Evolutionary conservation across 2,797 vertebrate species (phyloP).

Genomic region (Hephaestus fuliginosus): DNA sequence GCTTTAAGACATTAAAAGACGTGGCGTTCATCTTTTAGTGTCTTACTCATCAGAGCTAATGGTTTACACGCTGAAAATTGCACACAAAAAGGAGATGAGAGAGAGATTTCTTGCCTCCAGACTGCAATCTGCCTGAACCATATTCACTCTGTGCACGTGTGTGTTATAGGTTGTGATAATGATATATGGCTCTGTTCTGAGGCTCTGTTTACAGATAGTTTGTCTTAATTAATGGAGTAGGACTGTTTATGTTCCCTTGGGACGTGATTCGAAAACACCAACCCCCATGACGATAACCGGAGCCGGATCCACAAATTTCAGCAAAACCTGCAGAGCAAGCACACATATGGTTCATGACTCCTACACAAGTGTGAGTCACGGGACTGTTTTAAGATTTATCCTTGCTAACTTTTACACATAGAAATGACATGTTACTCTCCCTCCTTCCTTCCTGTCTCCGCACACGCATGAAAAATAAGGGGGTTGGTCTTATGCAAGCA

Average conservation of each 20-base stretch:
- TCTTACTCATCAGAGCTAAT: constrained; percentile 2
- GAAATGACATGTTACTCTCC: background rate
- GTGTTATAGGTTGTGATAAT: constrained; percentile 11
- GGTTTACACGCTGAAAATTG: constrained; percentile 5
- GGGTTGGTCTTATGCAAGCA: background rate
- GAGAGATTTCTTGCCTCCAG: background rate
- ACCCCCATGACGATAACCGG: constrained; percentile 8
- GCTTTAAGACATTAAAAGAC: constrained; percentile 21
- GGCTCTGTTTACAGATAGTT: constrained; percentile 25
- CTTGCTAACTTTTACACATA: background rate
- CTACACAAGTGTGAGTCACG: constrained; percentile 23
- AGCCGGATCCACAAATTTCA: background rate
- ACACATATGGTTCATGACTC: constrained; percentile 14
- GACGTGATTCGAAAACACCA: constrained; percentile 8
- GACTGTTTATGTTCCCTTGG: background rate
- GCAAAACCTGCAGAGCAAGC: background rate
- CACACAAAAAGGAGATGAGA: constrained; percentile 25
- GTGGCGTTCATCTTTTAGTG: background rate
- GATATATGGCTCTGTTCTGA: constrained; percentile 21
- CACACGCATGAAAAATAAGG: background rate
- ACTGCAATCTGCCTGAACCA: constrained; percentile 7
- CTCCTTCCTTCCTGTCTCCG: background rate
- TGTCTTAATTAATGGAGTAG: constrained; percentile 49
- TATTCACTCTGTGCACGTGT: constrained; percentile 6
- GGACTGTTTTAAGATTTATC: constrained; percentile 16